A percentile compares a stretch with the other conserved stretches of the same genome.
phyloP scores from a whole-genome alignment of 2,888 invertebrate species.

The Fabriciana adippe region DNA sequence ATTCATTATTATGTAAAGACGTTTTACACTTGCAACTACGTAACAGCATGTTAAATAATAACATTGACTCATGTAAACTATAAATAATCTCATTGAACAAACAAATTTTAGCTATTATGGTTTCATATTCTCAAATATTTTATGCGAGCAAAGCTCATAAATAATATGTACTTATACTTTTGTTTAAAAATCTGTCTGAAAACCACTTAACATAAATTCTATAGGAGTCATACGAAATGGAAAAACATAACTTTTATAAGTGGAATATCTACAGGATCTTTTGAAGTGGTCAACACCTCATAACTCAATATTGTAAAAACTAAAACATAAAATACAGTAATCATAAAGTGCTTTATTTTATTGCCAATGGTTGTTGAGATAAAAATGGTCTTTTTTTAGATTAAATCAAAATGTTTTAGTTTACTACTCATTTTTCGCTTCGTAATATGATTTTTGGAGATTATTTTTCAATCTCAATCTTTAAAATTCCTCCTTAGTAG shows the following conservation, averaged over 20 bases:
- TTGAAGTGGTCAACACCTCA: constrained; percentile 24
- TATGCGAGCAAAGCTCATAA: constrained; percentile 6
- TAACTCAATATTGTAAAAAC: constrained; percentile 10
- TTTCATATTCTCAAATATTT: not conserved
- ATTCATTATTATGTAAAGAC: too few species aligned
- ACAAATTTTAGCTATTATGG: too few species aligned
- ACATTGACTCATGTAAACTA: too few species aligned
- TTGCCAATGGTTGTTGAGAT: constrained; percentile 6
- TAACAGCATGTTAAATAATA: too few species aligned
- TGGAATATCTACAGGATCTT: constrained; percentile 8
- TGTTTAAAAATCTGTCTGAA: not conserved
- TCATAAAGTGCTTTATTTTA: not conserved
- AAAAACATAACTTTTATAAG: constrained; percentile 14
- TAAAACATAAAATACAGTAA: not conserved
- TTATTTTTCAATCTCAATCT: too few species aligned
- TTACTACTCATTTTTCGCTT: too few species aligned
- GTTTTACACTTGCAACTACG: too few species aligned
- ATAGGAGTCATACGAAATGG: constrained; percentile 6
- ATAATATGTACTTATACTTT: constrained; percentile 8
- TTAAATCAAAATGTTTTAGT: too few species aligned
- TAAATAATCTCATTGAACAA: too few species aligned
- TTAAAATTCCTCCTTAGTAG: too few species aligned
- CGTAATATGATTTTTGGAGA: too few species aligned
- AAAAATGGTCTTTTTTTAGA: not conserved
- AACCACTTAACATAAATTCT: constrained; percentile 12